Conservation (phyloP, 2,113 vertebrate genomes). For the Chunga burmeisteri region DNA sequence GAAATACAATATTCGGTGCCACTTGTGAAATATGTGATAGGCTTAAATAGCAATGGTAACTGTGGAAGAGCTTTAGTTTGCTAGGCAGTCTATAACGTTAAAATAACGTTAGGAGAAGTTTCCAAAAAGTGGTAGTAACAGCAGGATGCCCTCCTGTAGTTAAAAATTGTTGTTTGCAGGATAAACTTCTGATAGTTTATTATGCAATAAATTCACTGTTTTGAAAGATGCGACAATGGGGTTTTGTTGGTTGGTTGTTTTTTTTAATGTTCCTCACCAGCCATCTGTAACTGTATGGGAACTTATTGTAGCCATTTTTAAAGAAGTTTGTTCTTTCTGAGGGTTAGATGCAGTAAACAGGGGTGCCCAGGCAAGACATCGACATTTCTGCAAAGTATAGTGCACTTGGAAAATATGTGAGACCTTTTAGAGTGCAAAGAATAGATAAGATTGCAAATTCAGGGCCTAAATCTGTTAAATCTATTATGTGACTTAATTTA, state of each 20-base stretch:
- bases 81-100: neutral
- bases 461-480: neutral
- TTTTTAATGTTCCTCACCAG: neutral
- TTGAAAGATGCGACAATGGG: neutral
- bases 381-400: neutral
- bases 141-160: neutral
- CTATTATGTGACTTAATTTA: neutral
- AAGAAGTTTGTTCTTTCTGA: neutral
- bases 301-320: neutral
- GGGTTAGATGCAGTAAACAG: neutral
- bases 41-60: neutral
- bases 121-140: neutral
- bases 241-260: neutral
- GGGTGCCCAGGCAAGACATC: neutral
- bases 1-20: neutral
- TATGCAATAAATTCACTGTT: neutral
- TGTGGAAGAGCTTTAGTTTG: neutral
- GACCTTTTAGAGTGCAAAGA: neutral
- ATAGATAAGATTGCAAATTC: neutral
- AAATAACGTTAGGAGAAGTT: neutral
- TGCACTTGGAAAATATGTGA: neutral
- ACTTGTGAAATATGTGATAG: neutral
- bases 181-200: neutral
- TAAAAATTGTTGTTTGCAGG: neutral
- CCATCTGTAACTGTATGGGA: neutral